These are phyloP conservation scores for Ophion costatus DNA, from an alignment of 2,888 invertebrate species.

Conservation along the genomic window DNA sequence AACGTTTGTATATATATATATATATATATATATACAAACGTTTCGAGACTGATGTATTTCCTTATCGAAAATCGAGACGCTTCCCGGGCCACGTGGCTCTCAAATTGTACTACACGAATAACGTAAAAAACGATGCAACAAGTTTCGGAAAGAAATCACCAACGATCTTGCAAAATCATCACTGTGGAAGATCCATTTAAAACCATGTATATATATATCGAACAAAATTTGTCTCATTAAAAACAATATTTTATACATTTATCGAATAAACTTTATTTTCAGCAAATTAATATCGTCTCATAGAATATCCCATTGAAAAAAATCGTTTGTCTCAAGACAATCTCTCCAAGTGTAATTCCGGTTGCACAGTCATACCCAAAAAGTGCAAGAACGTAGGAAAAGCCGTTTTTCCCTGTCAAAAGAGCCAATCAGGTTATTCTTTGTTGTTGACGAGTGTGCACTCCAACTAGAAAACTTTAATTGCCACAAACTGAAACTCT, in stretches of 20 bases:
- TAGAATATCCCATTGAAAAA: not conserved
- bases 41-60: slow-evolving; percentile 9
- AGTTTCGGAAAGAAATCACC: slow-evolving; percentile 19
- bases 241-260: slow-evolving; percentile 24
- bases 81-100: slow-evolving; percentile 14
- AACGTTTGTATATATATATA: not conserved
- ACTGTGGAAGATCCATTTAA: slow-evolving; percentile 1
- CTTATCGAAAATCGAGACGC: slow-evolving; percentile 35
- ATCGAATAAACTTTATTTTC: slow-evolving; percentile 17
- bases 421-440: no score
- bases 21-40: not conserved
- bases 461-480: no score
- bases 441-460: no score
- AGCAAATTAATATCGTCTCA: slow-evolving; percentile 5
- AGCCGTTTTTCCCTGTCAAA: not conserved
- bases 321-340: slow-evolving; percentile 2
- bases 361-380: not conserved
- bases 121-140: slow-evolving; percentile 46
- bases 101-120: slow-evolving; percentile 36
- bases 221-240: slow-evolving; percentile 23
- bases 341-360: not conserved
- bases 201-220: slow-evolving; percentile 5
- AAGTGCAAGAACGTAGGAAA: not conserved
- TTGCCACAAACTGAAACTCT: no score
- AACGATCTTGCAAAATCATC: not conserved